Percentiles rank a stretch among this genome's conserved stretches.
Conservation (phyloP, 1,140 invertebrate species). For the Monochamus saltuarius region DNA sequence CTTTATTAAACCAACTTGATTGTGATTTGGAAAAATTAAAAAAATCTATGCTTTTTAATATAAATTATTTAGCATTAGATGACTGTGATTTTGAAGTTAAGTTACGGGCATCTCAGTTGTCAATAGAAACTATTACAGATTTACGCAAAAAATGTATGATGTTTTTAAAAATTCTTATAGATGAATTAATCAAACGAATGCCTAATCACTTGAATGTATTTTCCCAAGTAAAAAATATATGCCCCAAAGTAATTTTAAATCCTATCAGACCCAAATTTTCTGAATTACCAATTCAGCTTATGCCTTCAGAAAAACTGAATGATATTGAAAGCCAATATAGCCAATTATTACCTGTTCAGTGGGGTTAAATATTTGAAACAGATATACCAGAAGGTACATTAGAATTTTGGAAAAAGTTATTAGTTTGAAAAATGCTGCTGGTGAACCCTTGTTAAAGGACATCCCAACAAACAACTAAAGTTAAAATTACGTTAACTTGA, state of each 20-base stretch:
- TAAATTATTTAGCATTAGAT: slow-evolving; percentile 10
- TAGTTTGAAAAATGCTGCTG: slow-evolving; percentile 28
- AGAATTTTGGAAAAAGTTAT: slow-evolving; percentile 21
- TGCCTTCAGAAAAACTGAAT: not conserved
- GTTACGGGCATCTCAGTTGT: not conserved
- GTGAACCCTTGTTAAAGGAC: slow-evolving; percentile 15
- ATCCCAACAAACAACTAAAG: too few species aligned
- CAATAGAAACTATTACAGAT: not conserved
- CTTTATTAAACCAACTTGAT: slow-evolving; percentile 4
- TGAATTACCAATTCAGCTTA: slow-evolving; percentile 11
- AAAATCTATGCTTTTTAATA: slow-evolving; percentile 7
- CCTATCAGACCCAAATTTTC: slow-evolving; percentile 14
- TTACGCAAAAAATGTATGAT: slow-evolving; percentile 15
- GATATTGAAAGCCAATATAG: slow-evolving; percentile 22
- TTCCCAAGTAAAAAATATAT: slow-evolving; percentile 6
- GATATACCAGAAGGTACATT: slow-evolving; percentile 16
- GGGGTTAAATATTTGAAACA: slow-evolving; percentile 18
- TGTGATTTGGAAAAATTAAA: slow-evolving; percentile 4
- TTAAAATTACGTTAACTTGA: too few species aligned
- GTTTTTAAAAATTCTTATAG: slow-evolving; percentile 8
- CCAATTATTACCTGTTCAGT: slow-evolving; percentile 17
- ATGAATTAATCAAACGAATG: slow-evolving; percentile 14
- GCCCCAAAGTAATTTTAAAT: slow-evolving; percentile 19
- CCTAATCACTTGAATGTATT: slow-evolving; percentile 18
- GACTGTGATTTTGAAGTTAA: slow-evolving; percentile 14